Base-by-base conservation (phyloP, 2,888 invertebrate species). In the Apocheima hispidaria region DNA sequence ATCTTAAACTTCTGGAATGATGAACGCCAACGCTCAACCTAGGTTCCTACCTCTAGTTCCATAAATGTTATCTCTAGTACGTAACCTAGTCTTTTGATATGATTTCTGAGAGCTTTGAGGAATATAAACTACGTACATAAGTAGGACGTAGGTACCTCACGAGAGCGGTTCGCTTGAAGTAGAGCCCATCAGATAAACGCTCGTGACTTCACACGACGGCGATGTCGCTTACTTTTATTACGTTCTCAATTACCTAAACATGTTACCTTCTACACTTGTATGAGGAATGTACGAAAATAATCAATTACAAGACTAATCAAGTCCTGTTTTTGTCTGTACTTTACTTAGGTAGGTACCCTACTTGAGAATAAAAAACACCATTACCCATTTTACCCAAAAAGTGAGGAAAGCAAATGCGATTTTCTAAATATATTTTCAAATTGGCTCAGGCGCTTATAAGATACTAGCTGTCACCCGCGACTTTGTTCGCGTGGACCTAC, bases 131-230 rank as follows among this genome's bases (percentile, higher is more conserved):
- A 56, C 58, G 55, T 50, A 26, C 36, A 12, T 38, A 23, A 38
- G 26, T 23, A 26, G 50, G 50, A 44, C 20, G 51, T 56, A 65
- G 50, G 68, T 59, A 65, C 54, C 16, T 16, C n/a, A 33, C 20
- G 35, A 53, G 41, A 18, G 61, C 61, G 61, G 61, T 56, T 23
- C 64, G 57, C 59, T 65, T 72, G 63, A 66, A 71, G 68, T 77
- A 68, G 70, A 78, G 74, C 69, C 73, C 77, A 81, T 82, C 79
- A 71, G 83, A 83, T 82, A 81, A 80, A 58, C 57, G 70, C 77
- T 74, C 77, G 75, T 80, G 77, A 81, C 79, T 81, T 79, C 78
- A 82, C 80, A 79, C 77, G 74, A 54, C 52, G 48, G 70, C 60
- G 70, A 65, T 63, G 65, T 51, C 67, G 65, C 64, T 58, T 48